These are phyloP conservation scores for Macrosiphum euphorbiae DNA, from an alignment of 2,888 invertebrate species.

Conservation along the genomic window DNA sequence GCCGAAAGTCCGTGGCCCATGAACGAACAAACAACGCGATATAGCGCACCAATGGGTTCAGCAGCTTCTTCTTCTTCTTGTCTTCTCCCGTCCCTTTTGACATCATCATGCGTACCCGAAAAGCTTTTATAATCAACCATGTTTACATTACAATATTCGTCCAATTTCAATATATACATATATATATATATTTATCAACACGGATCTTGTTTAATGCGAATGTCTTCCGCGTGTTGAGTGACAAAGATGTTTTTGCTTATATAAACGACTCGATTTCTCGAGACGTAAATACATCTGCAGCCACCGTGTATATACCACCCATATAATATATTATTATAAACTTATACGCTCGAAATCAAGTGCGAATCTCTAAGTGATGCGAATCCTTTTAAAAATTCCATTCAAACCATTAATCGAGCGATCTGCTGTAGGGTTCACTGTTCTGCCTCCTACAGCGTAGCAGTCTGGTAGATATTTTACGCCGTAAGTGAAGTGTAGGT, in stretches of 20 bases:
- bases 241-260: not conserved
- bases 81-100: slow-evolving; percentile 31
- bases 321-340: not conserved
- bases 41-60: slow-evolving; percentile 7
- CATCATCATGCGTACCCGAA: slow-evolving; percentile 10
- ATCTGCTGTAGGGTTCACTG: not conserved
- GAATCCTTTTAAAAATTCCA: slow-evolving; percentile 5
- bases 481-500: not conserved
- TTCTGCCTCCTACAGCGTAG: not conserved
- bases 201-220: slow-evolving; percentile 3
- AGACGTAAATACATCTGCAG: not conserved
- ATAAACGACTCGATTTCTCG: not conserved
- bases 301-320: not conserved
- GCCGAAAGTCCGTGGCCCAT: slow-evolving; percentile 50
- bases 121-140: slow-evolving; percentile 56
- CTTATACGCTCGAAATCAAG: not conserved
- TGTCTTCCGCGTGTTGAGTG: not conserved
- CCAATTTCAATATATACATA: slow-evolving; percentile 24
- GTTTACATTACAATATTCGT: slow-evolving; percentile 49
- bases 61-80: not conserved
- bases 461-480: not conserved
- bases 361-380: not conserved
- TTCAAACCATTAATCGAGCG: not conserved
- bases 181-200: slow-evolving; percentile 6
- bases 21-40: slow-evolving; percentile 61